These are phyloP conservation scores for Iphiclides podalirius DNA, from an alignment of 2,888 invertebrate species.

Conservation along the genomic window DNA sequence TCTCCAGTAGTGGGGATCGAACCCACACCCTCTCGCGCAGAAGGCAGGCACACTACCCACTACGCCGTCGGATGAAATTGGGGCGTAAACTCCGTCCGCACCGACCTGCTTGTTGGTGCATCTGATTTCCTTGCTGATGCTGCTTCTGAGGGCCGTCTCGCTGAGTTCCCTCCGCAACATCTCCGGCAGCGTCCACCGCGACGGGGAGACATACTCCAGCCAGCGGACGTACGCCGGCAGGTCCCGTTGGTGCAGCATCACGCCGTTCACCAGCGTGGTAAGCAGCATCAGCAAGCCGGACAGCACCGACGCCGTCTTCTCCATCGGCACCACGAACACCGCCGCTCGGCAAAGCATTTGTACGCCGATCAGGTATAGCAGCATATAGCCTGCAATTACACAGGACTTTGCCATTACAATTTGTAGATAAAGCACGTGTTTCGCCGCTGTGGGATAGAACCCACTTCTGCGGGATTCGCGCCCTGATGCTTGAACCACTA, in stretches of 20 bases:
- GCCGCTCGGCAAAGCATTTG: constrained; percentile 85
- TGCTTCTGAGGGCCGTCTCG: constrained; percentile 80
- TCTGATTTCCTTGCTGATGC: constrained; percentile 67
- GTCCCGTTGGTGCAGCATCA: constrained; percentile 84
- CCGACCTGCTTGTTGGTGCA: constrained; percentile 87
- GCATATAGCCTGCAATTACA: constrained; percentile 83
- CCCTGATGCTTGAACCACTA: too few relatives aligned
- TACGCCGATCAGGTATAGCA: constrained; percentile 84
- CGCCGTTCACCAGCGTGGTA: constrained; percentile 84
- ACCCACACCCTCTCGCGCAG: too few relatives aligned
- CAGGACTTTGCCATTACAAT: too few relatives aligned
- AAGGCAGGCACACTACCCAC: too few relatives aligned
- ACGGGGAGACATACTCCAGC: constrained; percentile 85
- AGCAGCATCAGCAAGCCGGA: constrained; percentile 81
- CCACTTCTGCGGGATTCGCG: too few relatives aligned
- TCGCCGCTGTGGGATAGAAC: too few relatives aligned
- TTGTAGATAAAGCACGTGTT: too few relatives aligned
- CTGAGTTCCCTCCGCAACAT: constrained; percentile 84
- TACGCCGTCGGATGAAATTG: too few relatives aligned
- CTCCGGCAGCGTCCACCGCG: constrained; percentile 86
- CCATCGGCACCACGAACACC: constrained; percentile 83
- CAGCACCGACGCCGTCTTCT: constrained; percentile 82
- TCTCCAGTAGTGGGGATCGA: too few relatives aligned
- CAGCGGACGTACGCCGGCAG: constrained; percentile 83
- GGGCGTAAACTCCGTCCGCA: too few relatives aligned